phyloP scores from a whole-genome alignment of 1,140 invertebrate species.

The Bombyx mandarina region DNA sequence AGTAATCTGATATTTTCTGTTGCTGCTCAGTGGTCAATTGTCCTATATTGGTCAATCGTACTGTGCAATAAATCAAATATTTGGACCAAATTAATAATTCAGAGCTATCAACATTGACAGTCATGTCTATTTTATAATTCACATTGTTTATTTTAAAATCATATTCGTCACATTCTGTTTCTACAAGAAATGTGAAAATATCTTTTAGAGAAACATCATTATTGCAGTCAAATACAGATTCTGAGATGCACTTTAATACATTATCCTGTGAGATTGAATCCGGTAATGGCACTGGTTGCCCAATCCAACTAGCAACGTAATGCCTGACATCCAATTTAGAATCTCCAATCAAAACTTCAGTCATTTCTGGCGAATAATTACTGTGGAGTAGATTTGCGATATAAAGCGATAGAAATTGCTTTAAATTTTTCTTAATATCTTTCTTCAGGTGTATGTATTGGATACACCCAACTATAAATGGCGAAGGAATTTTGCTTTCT shows the following conservation, averaged over 20 bases:
- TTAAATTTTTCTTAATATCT: slow-evolving; percentile 44
- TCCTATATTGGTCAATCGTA: slow-evolving; percentile 43
- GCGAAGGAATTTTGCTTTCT: slow-evolving; percentile 53
- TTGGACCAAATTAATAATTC: slow-evolving; percentile 55
- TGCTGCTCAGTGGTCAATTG: slow-evolving; percentile 33
- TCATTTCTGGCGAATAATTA: slow-evolving; percentile 56
- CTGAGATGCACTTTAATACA: slow-evolving; percentile 36
- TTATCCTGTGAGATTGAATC: slow-evolving; percentile 34
- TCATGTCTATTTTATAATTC: slow-evolving; percentile 28
- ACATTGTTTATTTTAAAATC: slow-evolving; percentile 25
- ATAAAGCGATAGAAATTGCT: slow-evolving; percentile 52
- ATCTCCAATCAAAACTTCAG: slow-evolving; percentile 54
- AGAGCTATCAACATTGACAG: slow-evolving; percentile 37
- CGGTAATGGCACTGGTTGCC: slow-evolving; percentile 33
- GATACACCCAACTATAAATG: slow-evolving; percentile 58
- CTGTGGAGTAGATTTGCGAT: slow-evolving; percentile 55
- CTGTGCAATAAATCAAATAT: slow-evolving; percentile 55
- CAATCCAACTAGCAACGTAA: slow-evolving; percentile 53
- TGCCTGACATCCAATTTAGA: slow-evolving; percentile 47
- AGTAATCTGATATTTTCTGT: slow-evolving; percentile 35
- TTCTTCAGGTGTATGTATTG: slow-evolving; percentile 44
- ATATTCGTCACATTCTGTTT: slow-evolving; percentile 21
- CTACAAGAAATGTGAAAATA: slow-evolving; percentile 37
- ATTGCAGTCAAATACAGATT: slow-evolving; percentile 42
- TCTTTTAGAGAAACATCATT: slow-evolving; percentile 25